Evolutionary conservation across 2,888 invertebrate genomes (phyloP), one percentile per base, ranked within the genome.

Genomic region (Drosophila hawaiiensis): DNA sequence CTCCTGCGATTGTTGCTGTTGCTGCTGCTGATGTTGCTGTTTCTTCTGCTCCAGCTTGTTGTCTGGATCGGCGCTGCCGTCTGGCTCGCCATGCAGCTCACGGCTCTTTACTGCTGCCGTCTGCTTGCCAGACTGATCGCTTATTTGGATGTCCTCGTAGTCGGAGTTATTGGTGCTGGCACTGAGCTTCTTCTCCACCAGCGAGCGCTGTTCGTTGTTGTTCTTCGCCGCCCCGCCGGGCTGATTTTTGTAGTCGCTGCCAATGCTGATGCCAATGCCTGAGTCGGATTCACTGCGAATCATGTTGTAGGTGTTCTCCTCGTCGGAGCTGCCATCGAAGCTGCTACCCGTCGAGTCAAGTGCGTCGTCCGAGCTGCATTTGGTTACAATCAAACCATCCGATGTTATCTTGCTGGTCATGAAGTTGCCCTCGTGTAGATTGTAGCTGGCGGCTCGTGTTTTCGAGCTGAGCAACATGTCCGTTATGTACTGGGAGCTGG

Each of bases 41-140:
- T 96, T 96, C 1, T 96, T 95, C 92, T 96, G 96, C 31, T 94
- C 94, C 19, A 93, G 70, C 2, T 94, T 93, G 50, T 96, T 96
- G 87, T 97, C 97, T 1, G 97, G 96, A 93, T 97, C 97, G 19
- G 97, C 97, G 83, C 96, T 95, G n/a, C 97, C 97, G 88, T 97
- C 97, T 0, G 97, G 97, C 88, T 97, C 97, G 12, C 97, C 97
- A 12, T 97, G 97, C 79, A 96, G 93, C 89, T 97, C 97, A 35
- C 97, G 94, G 91, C 96, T 97, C 76, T 95, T 94, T 59, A 95
- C 95, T 33, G 85, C 82, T 29, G 73, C 77, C 19, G 35, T 55
- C 56, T 83, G 83, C 10, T 61, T 50, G 29, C 64, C 58, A 0
- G 78, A 62, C 55, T 92, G 91, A 71, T 93, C 91, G 0, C 89